Evolutionary conservation across 2,888 invertebrate genomes (phyloP).

Genomic region (Pardosa pseudoannulata): DNA sequence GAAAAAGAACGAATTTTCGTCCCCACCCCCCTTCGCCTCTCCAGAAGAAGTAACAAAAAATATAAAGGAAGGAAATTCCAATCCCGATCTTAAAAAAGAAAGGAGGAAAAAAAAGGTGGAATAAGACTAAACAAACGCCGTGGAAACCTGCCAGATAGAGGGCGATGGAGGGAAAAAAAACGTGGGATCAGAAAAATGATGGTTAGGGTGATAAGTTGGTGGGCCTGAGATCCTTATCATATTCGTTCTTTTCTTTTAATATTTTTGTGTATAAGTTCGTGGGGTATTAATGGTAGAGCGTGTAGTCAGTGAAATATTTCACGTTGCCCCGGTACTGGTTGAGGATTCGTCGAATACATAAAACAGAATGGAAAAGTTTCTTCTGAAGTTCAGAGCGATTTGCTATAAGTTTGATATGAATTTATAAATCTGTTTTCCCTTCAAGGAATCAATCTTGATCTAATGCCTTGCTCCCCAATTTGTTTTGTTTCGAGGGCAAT

Average conservation of each 20-base stretch:
- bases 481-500: too few relatives aligned
- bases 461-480: neutral
- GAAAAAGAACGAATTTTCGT: slow-evolving; percentile 39
- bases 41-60: slow-evolving; percentile 21
- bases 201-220: slow-evolving; percentile 70
- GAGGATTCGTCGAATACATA: neutral
- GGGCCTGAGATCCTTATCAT: slow-evolving; percentile 61
- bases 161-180: slow-evolving; percentile 33
- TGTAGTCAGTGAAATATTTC: neutral
- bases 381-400: neutral
- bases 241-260: slow-evolving; percentile 26
- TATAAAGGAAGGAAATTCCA: slow-evolving; percentile 57
- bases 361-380: neutral
- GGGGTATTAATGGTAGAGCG: neutral
- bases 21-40: neutral
- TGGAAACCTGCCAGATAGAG: slow-evolving; percentile 65
- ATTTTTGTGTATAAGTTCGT: neutral
- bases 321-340: neutral
- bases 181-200: slow-evolving; percentile 68
- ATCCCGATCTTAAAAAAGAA: slow-evolving; percentile 62
- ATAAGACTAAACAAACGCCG: slow-evolving; percentile 71
- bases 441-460: neutral
- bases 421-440: too few relatives aligned
- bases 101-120: slow-evolving; percentile 36
- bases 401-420: too few relatives aligned